Percentiles rank a stretch among this genome's conserved stretches.
phyloP scores from a whole-genome alignment of 2,113 vertebrate genomes.

The Strix aluco region DNA sequence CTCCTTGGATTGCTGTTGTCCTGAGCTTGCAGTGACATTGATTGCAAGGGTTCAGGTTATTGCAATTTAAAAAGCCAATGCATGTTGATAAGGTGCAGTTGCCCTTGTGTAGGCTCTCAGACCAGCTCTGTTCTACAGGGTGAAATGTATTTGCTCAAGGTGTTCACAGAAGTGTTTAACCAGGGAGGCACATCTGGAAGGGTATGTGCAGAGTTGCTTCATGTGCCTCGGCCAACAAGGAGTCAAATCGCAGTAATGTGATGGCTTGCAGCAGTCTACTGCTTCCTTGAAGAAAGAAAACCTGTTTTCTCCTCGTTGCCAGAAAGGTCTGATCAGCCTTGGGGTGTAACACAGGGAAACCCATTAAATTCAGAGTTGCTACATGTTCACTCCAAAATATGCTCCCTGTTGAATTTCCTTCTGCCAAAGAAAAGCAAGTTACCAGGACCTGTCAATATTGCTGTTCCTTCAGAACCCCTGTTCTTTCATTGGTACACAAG shows the following conservation, averaged over 20 bases:
- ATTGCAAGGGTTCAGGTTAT: not conserved
- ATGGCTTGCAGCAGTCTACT: not conserved
- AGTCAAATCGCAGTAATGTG: rapidly evolving
- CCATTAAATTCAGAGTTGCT: not conserved
- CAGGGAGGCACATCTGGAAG: not conserved
- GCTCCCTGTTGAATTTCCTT: not conserved
- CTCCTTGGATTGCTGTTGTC: not conserved
- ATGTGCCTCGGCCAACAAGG: not conserved
- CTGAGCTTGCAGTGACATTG: not conserved
- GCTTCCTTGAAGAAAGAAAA: not conserved
- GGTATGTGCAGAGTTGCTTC: rapidly evolving
- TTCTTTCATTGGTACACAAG: not conserved
- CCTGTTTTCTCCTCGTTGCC: not conserved
- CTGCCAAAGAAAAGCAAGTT: not conserved
- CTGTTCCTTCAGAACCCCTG: not conserved
- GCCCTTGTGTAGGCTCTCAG: not conserved
- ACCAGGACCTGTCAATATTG: not conserved
- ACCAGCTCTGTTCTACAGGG: not conserved
- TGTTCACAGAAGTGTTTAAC: not conserved
- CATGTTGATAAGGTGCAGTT: not conserved
- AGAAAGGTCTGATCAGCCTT: not conserved
- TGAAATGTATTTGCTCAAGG: not conserved
- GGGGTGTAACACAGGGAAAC: not conserved
- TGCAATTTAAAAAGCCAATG: not conserved
- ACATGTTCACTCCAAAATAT: rapidly evolving